Evolutionary conservation across 2,888 invertebrate genomes (phyloP), one percentile per base, ranked within the genome.

Genomic region (Sinodicranocentrus sp.): DNA sequence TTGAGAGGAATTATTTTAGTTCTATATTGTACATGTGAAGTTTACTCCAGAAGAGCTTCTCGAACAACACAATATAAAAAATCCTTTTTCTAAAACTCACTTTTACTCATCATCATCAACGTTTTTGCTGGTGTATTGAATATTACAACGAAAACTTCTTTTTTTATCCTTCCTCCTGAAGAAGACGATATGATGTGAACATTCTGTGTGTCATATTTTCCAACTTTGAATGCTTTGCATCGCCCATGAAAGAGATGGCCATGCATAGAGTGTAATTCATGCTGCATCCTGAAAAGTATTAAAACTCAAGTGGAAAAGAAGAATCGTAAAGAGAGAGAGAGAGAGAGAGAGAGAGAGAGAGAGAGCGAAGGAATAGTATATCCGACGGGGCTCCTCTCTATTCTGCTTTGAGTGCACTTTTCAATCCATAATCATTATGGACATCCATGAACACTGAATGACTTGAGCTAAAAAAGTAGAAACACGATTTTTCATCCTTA

Each of bases 401-500:
- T 61, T 70, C 59, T 43, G 39, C 63, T 71, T 79, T 28, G 71
- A 79, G 79, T 71, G 71, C 71, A 54, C 79, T 79, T 70, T 79
- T 79, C 23, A 79, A 71, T 70, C 59, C 70, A 78, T 26, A 79
- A 72, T 71, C 71, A 79, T 71, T 63, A 65, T 63, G 78, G 54
- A 71, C 71, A 79, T 71, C 63, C 71, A 48, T 54, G 52, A 54
- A 48, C 39, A 44, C 23, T 71, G 79, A 65, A 48, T 78, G 61
- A 68, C 48, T 57, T 57, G 48, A 72, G 48, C 6, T 59, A 79
- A 79, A 75, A 68, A 71, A 78, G 61, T 15, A 61, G 43, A 57
- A 77, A 67, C 43, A 67, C 63, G 70, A 82, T 82, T 82, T 82
- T 82, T 82, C 82, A 82, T 82, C 70, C 54, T 76, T 25, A 52